These are phyloP conservation scores for Gallinago nigripennis DNA, from an alignment of 2,797 vertebrate species.

Conservation along the genomic window DNA sequence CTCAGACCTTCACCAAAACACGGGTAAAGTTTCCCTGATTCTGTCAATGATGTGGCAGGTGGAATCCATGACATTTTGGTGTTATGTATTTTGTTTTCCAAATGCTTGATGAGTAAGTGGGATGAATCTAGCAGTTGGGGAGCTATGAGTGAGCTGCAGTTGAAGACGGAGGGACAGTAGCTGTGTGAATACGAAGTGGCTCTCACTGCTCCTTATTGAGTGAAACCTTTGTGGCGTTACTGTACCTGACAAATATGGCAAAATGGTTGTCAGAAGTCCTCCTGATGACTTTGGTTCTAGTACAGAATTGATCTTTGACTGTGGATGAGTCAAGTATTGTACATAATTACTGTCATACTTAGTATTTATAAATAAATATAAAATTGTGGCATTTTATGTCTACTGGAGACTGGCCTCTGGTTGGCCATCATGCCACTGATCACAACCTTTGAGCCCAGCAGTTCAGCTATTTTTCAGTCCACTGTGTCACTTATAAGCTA, in stretches of 20 bases:
- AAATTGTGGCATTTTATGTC: background rate
- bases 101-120: background rate
- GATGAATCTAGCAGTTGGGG: background rate
- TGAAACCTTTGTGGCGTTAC: background rate
- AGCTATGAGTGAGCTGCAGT: background rate
- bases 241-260: background rate
- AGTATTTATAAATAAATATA: background rate
- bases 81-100: background rate
- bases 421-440: fast-evolving
- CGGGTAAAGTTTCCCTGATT: background rate
- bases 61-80: background rate
- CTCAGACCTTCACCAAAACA: background rate
- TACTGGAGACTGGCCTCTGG: background rate
- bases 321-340: background rate
- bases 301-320: background rate
- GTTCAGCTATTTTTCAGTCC: background rate
- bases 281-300: background rate
- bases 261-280: background rate
- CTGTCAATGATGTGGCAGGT: background rate
- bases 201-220: background rate
- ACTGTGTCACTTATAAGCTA: background rate
- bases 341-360: background rate
- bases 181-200: background rate
- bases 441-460: background rate
- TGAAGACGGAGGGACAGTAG: background rate